phyloP scores from a whole-genome alignment of 2,888 invertebrate genomes.

The Napeogenes sylphis region DNA sequence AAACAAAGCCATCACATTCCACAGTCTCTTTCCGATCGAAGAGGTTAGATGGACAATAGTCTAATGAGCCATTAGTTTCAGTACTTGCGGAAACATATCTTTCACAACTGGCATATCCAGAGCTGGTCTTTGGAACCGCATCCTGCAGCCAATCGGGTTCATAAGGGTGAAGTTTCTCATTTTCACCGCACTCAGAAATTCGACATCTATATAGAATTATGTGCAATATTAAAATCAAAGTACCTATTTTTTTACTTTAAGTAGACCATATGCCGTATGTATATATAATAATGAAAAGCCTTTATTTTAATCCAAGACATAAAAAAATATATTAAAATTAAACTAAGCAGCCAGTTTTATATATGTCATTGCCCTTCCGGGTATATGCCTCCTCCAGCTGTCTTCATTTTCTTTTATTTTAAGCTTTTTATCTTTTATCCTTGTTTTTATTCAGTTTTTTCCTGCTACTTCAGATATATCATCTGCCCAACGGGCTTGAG shows the following conservation, averaged over 20 bases:
- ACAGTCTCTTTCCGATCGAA: slow-evolving; percentile 37
- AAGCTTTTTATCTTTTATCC: no score
- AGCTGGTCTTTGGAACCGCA: slow-evolving; percentile 47
- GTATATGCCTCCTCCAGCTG: no score
- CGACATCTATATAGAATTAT: slow-evolving; percentile 45
- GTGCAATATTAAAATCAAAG: neutral
- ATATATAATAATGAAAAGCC: neutral
- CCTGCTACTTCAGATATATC: no score
- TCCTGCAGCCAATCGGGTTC: slow-evolving; percentile 50
- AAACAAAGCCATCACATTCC: slow-evolving; percentile 34
- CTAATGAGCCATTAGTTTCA: slow-evolving; percentile 32
- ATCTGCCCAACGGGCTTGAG: no score
- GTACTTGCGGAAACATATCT: slow-evolving; percentile 41
- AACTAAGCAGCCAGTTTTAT: no score
- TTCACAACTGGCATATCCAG: slow-evolving; percentile 53
- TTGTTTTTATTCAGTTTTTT: no score
- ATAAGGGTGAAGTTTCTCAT: slow-evolving; percentile 32
- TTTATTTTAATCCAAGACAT: no score
- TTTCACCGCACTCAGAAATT: slow-evolving; percentile 58
- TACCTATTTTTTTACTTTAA: no score
- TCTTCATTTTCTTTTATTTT: no score
- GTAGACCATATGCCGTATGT: neutral
- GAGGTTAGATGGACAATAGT: slow-evolving; percentile 46
- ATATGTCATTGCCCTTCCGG: no score
- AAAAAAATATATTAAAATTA: no score